A percentile compares a stretch with the other conserved stretches of the same genome.
phyloP scores from a whole-genome alignment of 2,113 vertebrate species.

The Syngnathus scovelli region DNA sequence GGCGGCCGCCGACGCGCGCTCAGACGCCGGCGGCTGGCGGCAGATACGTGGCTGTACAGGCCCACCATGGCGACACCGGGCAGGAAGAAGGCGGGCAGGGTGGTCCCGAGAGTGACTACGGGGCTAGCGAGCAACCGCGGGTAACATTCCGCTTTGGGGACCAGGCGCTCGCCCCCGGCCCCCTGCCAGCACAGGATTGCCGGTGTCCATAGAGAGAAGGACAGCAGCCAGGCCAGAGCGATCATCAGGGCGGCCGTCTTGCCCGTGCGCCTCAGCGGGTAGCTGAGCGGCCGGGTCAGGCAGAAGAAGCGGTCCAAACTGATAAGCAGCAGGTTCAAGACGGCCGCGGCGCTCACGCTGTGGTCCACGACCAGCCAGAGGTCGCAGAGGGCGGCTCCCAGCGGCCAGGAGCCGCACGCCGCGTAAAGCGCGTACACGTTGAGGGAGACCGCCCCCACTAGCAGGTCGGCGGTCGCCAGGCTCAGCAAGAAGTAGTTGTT shows the following conservation, averaged over 20 bases:
- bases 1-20: slow-evolving; percentile 52
- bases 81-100: slow-evolving; percentile 87
- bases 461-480: slow-evolving; percentile 83
- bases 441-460: slow-evolving; percentile 85
- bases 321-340: slow-evolving; percentile 91
- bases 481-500: slow-evolving; percentile 97
- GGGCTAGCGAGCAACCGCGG: slow-evolving; percentile 87
- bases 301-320: slow-evolving; percentile 92
- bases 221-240: slow-evolving; percentile 80
- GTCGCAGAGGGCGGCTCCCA: slow-evolving; percentile 83
- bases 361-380: slow-evolving; percentile 89
- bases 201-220: slow-evolving; percentile 86
- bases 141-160: slow-evolving; percentile 79
- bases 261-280: slow-evolving; percentile 79
- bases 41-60: slow-evolving; percentile 84
- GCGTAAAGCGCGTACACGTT: slow-evolving; percentile 86
- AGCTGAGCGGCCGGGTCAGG: slow-evolving; percentile 85
- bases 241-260: slow-evolving; percentile 84
- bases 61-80: slow-evolving; percentile 85
- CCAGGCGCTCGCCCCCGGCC: slow-evolving; percentile 70
- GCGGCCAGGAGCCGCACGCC: slow-evolving; percentile 82
- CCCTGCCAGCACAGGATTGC: slow-evolving; percentile 92
- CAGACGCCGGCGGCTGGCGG: slow-evolving; percentile 79
- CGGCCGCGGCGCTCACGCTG: slow-evolving; percentile 82
- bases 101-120: slow-evolving; percentile 79